These are phyloP conservation scores for Caretta caretta DNA, from an alignment of 2,113 vertebrate genomes.

Conservation along the genomic window DNA sequence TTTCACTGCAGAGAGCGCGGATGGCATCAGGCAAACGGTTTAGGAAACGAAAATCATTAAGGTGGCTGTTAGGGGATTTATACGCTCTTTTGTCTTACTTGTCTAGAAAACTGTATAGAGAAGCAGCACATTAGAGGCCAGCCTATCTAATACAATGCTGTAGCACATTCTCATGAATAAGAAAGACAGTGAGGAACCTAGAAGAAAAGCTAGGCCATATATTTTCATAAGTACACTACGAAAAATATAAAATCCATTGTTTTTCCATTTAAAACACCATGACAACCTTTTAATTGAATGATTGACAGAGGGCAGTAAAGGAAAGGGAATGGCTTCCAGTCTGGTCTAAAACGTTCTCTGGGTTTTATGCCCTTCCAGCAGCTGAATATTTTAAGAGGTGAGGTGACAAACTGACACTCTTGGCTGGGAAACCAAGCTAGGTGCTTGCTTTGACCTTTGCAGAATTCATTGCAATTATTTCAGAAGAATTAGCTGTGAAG, in stretches of 20 bases:
- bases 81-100: conserved; percentile 57
- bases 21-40: conserved; percentile 49
- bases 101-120: conserved; percentile 39
- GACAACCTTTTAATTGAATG: background rate
- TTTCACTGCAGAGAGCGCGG: conserved; percentile 48
- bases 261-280: background rate
- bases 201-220: conserved; percentile 13
- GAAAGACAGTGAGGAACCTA: conserved; percentile 2
- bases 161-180: conserved; percentile 47
- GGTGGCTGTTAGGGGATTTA: conserved; percentile 48
- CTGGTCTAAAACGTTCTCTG: background rate
- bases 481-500: conserved; percentile 23
- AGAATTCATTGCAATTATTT: background rate
- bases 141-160: conserved; percentile 24
- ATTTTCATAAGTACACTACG: conserved; percentile 21
- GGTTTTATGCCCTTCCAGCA: background rate
- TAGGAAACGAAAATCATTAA: conserved; percentile 40
- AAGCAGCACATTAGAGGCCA: conserved; percentile 24
- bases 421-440: conserved; percentile 17
- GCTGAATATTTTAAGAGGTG: background rate
- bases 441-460: conserved; percentile 43
- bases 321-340: background rate
- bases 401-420: background rate
- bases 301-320: background rate
- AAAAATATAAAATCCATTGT: background rate